Conservation (phyloP, 2,888 invertebrate genomes). For the Thalpophila matura region DNA sequence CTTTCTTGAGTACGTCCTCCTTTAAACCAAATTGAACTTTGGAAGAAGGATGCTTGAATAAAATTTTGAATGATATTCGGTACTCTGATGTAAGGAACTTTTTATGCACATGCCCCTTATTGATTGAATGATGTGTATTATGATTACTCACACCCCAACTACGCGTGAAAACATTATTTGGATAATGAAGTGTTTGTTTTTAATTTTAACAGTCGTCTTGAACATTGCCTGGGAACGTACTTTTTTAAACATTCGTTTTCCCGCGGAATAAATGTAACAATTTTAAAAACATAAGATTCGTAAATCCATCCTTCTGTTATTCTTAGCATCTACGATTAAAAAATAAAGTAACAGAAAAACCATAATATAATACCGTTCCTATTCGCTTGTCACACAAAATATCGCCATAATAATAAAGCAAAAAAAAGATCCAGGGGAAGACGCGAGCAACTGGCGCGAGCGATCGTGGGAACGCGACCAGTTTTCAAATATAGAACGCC, state of each 20-base stretch:
- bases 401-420: slow-evolving; percentile 77
- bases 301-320: neutral
- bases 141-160: slow-evolving; percentile 79
- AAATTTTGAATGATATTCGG: slow-evolving; percentile 40
- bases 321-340: slow-evolving; percentile 31
- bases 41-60: slow-evolving; percentile 14
- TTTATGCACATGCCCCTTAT: slow-evolving; percentile 81
- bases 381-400: slow-evolving; percentile 81
- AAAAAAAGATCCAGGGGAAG: slow-evolving; percentile 83
- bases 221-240: neutral
- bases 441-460: slow-evolving; percentile 89
- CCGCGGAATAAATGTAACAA: neutral
- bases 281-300: neutral
- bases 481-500: slow-evolving; percentile 88
- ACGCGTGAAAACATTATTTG: slow-evolving; percentile 78
- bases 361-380: slow-evolving; percentile 68
- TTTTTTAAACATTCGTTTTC: neutral
- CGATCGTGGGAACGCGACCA: slow-evolving; percentile 90
- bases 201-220: slow-evolving; percentile 55
- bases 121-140: slow-evolving; percentile 82
- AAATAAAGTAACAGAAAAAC: slow-evolving; percentile 56
- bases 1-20: slow-evolving; percentile 29
- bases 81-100: slow-evolving; percentile 61
- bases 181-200: slow-evolving; percentile 72
- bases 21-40: slow-evolving; percentile 31